Evolutionary conservation across 1,140 invertebrate genomes (phyloP), one percentile per base, ranked within the genome.

Genomic region (Kradibia gibbosae): DNA sequence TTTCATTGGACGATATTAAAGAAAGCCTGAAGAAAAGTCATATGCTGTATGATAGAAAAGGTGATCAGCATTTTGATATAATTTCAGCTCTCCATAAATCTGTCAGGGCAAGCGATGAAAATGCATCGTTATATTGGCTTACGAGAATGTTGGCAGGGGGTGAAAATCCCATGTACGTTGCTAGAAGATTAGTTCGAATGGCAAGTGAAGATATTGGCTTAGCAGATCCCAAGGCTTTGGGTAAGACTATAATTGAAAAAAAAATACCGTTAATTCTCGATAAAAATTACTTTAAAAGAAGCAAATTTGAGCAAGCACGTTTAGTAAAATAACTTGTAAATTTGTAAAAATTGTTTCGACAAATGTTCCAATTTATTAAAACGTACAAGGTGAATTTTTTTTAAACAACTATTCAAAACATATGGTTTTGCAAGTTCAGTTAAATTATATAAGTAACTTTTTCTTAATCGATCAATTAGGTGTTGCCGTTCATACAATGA

Each of bases 71-170:
- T 90, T 97, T 96, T 87, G 95, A 97, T 86, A 94, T 94, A 36
- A 95, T 96, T 84, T 97, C 96, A 15, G 96, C 96, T 0, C 90
- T 97, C 50, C 96, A 96, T 84, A 97, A 97, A 89, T 96, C 96
- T 0, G 95, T 97, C n/a, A 92, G 96, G 85, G 96, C 95, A 0
- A 94, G 95, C 22, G 95, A 96, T 88, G 94, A 94, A 62, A 96
- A 96, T 91, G 96, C 96, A 22, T 93, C 96, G 1, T 88, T 97
- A 22, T 97, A 97, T 88, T 97, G 96, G 96, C 91, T 96, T 5
- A 94, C 95, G 10, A 91, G 96, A 81, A 97, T 97, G 93, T 90
- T 97, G 70, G 92, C 94, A 81, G 95, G 95, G 5, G 96, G 96
- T 22, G 96, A 97, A 90, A 95, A 97, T 89, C 96, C 96, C 3